Evolutionary conservation across 2,113 vertebrate species (phyloP), one percentile per base, ranked within the genome.

Genomic region (Gnathonemus longibarbis): DNA sequence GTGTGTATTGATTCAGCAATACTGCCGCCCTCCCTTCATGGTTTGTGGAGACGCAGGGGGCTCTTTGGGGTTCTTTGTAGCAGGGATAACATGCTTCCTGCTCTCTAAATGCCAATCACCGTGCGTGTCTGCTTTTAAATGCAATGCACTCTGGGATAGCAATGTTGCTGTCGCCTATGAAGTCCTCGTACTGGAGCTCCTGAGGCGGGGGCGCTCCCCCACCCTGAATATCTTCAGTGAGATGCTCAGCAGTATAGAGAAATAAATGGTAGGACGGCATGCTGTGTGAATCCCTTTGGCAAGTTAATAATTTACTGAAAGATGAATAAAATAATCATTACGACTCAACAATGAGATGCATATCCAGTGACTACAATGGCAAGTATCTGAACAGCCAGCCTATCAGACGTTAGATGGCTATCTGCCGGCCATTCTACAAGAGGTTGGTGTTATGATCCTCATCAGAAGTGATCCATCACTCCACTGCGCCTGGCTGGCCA

Each of bases 381-480:
- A 46, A 56, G 35, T 62, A 70, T 42, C 56, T 49, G 24, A 50
- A 87, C 70, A 88, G 13, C 21, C 48, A 46, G 13, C 46, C 48
- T 45, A 70, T 87, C 45, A 46, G 74, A 48, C 0, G 2, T 6
- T 13, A 49, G 66, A 87, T 88, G 42, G 48, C 45, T 42, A 19
- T 88, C 42, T 11, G 9, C 31, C 10, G 24, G 9, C 48, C 7
- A 77, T 87, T 90, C 21, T 48, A 19, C 45, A 49, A 35, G 6
- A 5, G 49, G 62, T 3, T 31, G 77, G 24, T 90, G 31, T 42
- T 42, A 74, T 50, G 27, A 74, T 49, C 58, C 39, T 58, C 53
- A 42, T 90, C 17, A 24, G n/a, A 48, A 46, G 77, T 86, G n/a
- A 86, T 90, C 42, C 42, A 86, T 90, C 84, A 84, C n/a, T 7